Base-by-base conservation (phyloP, 2,888 invertebrate genomes). In the Lochmaea capreae region DNA sequence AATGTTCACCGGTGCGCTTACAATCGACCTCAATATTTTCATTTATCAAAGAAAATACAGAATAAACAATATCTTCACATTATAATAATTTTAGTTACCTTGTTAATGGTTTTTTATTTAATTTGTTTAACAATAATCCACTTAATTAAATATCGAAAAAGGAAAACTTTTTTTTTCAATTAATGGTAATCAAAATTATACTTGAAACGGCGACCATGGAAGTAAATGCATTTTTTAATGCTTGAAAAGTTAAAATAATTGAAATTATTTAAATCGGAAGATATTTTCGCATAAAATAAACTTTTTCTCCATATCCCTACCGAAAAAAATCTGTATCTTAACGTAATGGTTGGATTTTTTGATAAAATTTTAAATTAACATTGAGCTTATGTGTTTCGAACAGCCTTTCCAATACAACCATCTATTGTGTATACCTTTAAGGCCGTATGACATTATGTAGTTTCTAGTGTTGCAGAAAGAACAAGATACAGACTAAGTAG, bases 21-120 rank as follows among this genome's bases (percentile, higher is more conserved):
- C n/a, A 8, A 54, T n/a, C 52, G 52, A 54, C 52, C 52, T 54
- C n/a, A 16, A 43, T 43, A 10, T 11, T 49, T 12, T 49, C 49
- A 14, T 49, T 43, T 9, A 9, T 54, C 9, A 49, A 49, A n/a
- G n/a, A 49, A 58, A 22, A 59, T 59, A n/a, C 59, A 5, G n/a
- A 26, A 26, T 10, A 59, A 9, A 59, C 59, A 26, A 59, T 59
- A 59, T 59, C 59, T 59, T 59, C 59, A 59, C 14, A 33, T 22
- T 2, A 59, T 22, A 22, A 33, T 26, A 22, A 33, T 26, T 59
- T 22, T 57, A 3, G 49, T 57, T 33, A 59, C 59, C 59, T 59
- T 59, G 59, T 33, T 43, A 3, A 43, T 33, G 4, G 26, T 43
- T 12, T 26, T 59, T 59, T 12, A 59, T 59, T 59, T 26, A 59